Evolutionary conservation across 2,113 vertebrate genomes (phyloP).

Genomic region (Elgaria multicarinata): DNA sequence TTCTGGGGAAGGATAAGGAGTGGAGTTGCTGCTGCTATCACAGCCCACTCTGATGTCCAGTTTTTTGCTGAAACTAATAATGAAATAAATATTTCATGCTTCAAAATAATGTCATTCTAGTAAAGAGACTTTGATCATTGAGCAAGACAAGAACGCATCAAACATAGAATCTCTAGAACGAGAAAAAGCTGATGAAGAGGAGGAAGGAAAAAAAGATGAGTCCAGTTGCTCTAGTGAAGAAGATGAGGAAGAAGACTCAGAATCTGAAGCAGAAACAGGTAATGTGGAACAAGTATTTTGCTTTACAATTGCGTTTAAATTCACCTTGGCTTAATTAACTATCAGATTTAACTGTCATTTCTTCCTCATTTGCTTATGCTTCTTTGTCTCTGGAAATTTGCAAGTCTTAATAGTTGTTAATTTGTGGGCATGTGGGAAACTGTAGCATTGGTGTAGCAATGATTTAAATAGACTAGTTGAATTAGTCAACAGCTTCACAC

Average conservation of each 20-base stretch:
- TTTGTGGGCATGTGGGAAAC: neutral
- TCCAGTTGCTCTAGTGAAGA: constrained; percentile 99
- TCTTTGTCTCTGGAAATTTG: neutral
- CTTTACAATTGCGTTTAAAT: neutral
- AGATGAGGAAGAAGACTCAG: constrained; percentile 97
- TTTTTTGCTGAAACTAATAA: neutral
- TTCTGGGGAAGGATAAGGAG: neutral
- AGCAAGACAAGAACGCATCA: constrained; percentile 90
- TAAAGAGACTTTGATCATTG: constrained; percentile 94
- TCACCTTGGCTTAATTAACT: neutral
- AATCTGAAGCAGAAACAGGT: constrained; percentile 98
- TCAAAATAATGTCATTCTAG: constrained; percentile 70
- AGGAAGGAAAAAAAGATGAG: constrained; percentile 96
- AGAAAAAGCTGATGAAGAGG: constrained; percentile 93
- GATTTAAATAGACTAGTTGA: neutral
- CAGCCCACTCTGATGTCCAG: neutral
- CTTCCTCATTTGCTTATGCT: neutral
- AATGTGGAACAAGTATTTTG: constrained; percentile 30
- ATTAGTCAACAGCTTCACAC: neutral
- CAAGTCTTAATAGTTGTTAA: neutral
- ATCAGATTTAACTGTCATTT: neutral
- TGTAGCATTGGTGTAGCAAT: neutral
- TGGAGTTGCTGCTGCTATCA: neutral
- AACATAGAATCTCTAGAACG: constrained; percentile 93
- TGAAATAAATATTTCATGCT: constrained; percentile 33